These are phyloP conservation scores for Philereme vetulata DNA, from an alignment of 2,888 invertebrate species.

Conservation along the genomic window DNA sequence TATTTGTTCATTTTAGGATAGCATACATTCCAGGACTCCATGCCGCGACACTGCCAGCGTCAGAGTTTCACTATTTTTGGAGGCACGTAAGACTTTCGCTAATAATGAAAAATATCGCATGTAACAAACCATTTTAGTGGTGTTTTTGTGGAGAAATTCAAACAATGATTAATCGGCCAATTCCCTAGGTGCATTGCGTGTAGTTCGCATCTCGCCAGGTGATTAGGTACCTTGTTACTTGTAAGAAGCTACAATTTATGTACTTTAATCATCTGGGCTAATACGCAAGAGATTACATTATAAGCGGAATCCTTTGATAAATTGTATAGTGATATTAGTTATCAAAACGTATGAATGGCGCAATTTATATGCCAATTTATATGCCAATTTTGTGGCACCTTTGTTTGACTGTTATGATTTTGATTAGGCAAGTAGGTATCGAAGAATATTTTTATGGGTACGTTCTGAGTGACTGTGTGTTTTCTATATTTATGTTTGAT, in stretches of 20 bases:
- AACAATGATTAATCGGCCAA: slow-evolving; percentile 5
- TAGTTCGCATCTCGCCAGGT: slow-evolving; percentile 4
- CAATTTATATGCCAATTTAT: slow-evolving; percentile 4
- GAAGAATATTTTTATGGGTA: no score
- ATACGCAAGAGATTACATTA: slow-evolving; percentile 1
- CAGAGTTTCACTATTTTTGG: no score
- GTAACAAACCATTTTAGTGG: background rate
- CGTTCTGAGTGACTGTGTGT: no score
- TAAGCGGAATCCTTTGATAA: background rate
- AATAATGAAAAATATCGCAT: no score
- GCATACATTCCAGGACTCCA: no score
- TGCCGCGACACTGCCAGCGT: no score
- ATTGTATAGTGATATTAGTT: slow-evolving; percentile 6
- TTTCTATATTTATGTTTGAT: no score
- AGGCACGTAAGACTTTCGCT: no score
- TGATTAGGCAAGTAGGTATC: no score
- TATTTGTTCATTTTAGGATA: no score
- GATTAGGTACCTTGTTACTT: background rate
- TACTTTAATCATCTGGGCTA: background rate
- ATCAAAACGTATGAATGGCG: background rate
- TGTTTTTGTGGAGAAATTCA: slow-evolving; percentile 5
- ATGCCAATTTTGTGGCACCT: background rate
- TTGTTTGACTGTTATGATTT: background rate
- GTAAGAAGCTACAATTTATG: background rate
- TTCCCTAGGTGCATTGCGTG: slow-evolving; percentile 4